Percentiles rank a stretch among this genome's conserved stretches.
These are phyloP conservation scores for Calycopis cecrops DNA, from an alignment of 1,140 invertebrate genomes.

Conservation along the genomic window DNA sequence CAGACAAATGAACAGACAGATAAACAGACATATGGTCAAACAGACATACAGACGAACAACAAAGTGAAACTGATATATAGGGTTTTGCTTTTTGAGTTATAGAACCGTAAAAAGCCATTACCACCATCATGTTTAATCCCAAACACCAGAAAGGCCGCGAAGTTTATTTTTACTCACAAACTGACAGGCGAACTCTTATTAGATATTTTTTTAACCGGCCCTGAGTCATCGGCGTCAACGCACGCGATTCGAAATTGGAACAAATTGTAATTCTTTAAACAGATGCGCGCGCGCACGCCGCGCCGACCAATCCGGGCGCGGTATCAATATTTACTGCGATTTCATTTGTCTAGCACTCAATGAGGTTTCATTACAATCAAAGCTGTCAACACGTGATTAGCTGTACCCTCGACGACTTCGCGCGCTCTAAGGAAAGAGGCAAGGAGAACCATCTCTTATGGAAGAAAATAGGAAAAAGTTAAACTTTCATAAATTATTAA, in stretches of 20 bases:
- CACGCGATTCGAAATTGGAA: slow-evolving; percentile 36
- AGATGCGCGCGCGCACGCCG: slow-evolving; percentile 44
- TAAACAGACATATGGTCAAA: too few species aligned
- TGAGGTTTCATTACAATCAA: background rate
- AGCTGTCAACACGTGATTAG: too few species aligned
- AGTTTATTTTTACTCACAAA: background rate
- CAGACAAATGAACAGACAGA: too few species aligned
- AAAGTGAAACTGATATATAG: too few species aligned
- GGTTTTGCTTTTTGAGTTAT: too few species aligned
- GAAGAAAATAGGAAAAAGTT: too few species aligned
- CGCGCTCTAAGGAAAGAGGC: too few species aligned
- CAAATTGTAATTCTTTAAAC: slow-evolving; percentile 47
- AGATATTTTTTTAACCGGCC: background rate
- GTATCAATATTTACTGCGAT: slow-evolving; percentile 35
- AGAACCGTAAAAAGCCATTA: too few species aligned
- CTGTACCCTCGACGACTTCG: too few species aligned
- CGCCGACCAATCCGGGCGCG: slow-evolving; percentile 27
- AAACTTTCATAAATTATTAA: too few species aligned
- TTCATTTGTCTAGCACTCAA: slow-evolving; percentile 39
- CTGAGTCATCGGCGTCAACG: slow-evolving; percentile 29
- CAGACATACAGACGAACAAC: too few species aligned
- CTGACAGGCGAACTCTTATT: background rate
- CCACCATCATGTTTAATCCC: background rate
- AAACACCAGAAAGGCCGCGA: background rate
- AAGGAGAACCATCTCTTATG: too few species aligned